phyloP scores from a whole-genome alignment of 1,140 invertebrate genomes.

The Procambarus clarkii region DNA sequence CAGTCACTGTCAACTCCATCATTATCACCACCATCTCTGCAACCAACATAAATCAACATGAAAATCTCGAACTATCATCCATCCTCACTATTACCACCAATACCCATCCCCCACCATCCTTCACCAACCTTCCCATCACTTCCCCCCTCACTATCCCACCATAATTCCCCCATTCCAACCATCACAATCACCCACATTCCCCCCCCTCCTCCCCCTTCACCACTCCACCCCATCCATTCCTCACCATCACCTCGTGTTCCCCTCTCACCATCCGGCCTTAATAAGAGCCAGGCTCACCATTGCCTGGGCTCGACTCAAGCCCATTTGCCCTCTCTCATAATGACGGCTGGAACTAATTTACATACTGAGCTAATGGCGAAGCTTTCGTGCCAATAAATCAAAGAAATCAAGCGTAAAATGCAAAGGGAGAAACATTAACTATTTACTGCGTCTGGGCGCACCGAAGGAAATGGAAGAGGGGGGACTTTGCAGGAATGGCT shows the following conservation, averaged over 20 bases:
- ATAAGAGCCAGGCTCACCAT: conserved; percentile 5
- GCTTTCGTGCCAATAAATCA: conserved; percentile 60
- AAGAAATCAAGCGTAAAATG: conserved; percentile 63
- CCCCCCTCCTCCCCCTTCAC: background rate
- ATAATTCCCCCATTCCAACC: background rate
- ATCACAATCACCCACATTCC: background rate
- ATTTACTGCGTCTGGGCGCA: conserved; percentile 48
- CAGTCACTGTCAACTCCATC: background rate
- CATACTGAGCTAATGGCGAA: conserved; percentile 55
- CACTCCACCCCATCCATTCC: background rate
- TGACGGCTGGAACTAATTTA: conserved; percentile 57
- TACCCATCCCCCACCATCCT: background rate
- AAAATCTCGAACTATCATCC: background rate
- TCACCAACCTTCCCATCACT: background rate
- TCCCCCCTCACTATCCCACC: background rate
- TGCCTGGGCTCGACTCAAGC: conserved; percentile 1
- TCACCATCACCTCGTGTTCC: background rate
- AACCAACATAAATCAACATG: background rate
- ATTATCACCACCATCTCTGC: background rate
- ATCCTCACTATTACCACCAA: background rate
- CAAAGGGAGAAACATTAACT: conserved; percentile 61
- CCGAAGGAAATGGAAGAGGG: conserved; percentile 41
- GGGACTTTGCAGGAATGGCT: background rate
- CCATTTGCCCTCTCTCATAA: conserved; percentile 52
- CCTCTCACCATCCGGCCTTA: conserved; percentile 13